Evolutionary conservation across 2,888 invertebrate species (phyloP), one percentile per base, ranked within the genome.

Genomic region (Apoda limacodes): DNA sequence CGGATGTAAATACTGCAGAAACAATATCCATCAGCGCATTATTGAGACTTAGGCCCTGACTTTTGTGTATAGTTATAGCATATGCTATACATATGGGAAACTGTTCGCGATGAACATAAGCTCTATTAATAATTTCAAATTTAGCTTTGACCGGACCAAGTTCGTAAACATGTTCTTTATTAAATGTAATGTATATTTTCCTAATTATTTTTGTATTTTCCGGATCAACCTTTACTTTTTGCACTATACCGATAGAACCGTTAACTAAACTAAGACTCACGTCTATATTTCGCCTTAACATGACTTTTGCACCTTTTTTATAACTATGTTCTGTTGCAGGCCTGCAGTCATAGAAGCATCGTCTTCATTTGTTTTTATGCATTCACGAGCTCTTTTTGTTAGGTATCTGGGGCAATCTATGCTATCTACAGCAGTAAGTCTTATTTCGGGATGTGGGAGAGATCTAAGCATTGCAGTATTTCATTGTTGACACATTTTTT

Each of bases 401-500:
- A 30, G 13, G 26, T 19, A 31, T 28, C 22, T 35, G 22, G 28
- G 23, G 10, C 35, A 35, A 35, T 35, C 35, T 11, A 35, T 25
- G 31, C 17, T 19, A 35, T 32, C 35, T 31, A 19, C 24, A 28
- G 32, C 35, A 23, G 27, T 21, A 14, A 29, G 15, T 21, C 29
- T 35, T 32, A 29, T 23, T 6, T 10, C 20, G 12, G 25, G 28
- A 7, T 23, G 28, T 9, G 23, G 34, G 9, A 25, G 20, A 20
- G 22, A 23, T 24, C 34, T 34, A 17, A 17, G 7, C 17, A 17
- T 17, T 6, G 17, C 17, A 17, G 5, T 17, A 17, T 59, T 60
- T 5, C 56, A 32, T 29, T 40, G 39, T 25, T 46, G 28, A 42
- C 55, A 57, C 43, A 52, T n/a, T 42, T 14, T 51, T 30, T 37